Conservation (phyloP, 2,113 vertebrate genomes). For the Ahaetulla prasina region DNA sequence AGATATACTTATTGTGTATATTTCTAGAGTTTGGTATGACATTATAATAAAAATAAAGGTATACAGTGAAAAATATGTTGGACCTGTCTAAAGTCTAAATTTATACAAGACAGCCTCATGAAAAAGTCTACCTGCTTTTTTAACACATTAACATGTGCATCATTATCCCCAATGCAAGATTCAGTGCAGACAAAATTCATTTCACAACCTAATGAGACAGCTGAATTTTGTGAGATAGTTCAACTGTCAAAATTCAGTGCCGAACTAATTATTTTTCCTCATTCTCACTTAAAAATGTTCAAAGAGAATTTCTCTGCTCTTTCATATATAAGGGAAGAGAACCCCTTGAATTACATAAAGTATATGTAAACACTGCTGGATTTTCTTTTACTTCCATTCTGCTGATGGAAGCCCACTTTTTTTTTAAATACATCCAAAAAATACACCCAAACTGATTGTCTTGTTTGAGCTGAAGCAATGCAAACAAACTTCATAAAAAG, state of each 20-base stretch:
- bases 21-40: background rate
- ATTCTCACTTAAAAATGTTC: background rate
- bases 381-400: background rate
- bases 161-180: background rate
- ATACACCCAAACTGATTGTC: slow-evolving; percentile 26
- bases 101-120: background rate
- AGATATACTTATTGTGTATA: background rate
- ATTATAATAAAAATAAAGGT: background rate
- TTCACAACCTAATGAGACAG: background rate
- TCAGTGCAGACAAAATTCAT: background rate
- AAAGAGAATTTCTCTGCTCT: background rate
- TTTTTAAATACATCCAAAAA: slow-evolving; percentile 7
- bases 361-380: background rate
- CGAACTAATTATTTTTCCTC: background rate
- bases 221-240: background rate
- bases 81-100: background rate
- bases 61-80: background rate
- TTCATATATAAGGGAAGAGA: background rate
- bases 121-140: background rate
- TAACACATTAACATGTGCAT: background rate
- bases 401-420: background rate
- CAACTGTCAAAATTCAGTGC: background rate
- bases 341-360: background rate
- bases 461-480: slow-evolving; percentile 9
- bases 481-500: slow-evolving; percentile 15